Evolutionary conservation across 2,113 vertebrate genomes (phyloP), one percentile per base, ranked within the genome.

Genomic region (Ascaphus truei): DNA sequence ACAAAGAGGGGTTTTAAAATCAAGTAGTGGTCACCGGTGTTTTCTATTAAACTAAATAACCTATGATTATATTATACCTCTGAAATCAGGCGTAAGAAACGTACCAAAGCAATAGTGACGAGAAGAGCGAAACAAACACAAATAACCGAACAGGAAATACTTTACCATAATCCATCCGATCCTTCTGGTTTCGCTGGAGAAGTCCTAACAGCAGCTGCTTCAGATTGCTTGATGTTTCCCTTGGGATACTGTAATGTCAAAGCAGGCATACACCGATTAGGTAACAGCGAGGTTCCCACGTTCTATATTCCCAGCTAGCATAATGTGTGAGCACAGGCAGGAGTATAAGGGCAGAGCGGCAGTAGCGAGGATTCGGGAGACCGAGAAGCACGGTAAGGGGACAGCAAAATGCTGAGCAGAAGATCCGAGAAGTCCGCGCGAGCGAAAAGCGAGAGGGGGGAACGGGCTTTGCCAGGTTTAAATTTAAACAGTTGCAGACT

Each of bases 101-200:
- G n/a, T n/a, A n/a, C n/a, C n/a, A n/a, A n/a, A n/a, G n/a, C n/a
- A n/a, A n/a, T n/a, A n/a, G n/a, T n/a, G n/a, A n/a, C n/a, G n/a
- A n/a, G n/a, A n/a, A n/a, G n/a, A n/a, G n/a, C n/a, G n/a, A n/a
- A 30, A 13, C 7, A 37, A 36, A 37, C 18, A 37, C 2, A 60
- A 23, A 16, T 3, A 41, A 13, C 18, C 12, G 8, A 16, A 18
- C 10, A 30, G 5, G 25, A 12, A 45, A 41, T 1, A 61, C 22
- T 80, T 89, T 81, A 98, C 96, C 93, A 0, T 98, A 99, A 76
- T 92, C 90, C 84, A 99, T 95, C 23, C 96, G 91, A 48, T 98
- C 91, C 66, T 85, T 92, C 45, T 94, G 90, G 72, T 93, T 98
- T 6, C 94, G 92, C 79, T 95, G 92, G 36, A 99, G 59, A 48